Evolutionary conservation across 2,113 vertebrate species (phyloP).

Genomic region (Campylomormyrus numenius): DNA sequence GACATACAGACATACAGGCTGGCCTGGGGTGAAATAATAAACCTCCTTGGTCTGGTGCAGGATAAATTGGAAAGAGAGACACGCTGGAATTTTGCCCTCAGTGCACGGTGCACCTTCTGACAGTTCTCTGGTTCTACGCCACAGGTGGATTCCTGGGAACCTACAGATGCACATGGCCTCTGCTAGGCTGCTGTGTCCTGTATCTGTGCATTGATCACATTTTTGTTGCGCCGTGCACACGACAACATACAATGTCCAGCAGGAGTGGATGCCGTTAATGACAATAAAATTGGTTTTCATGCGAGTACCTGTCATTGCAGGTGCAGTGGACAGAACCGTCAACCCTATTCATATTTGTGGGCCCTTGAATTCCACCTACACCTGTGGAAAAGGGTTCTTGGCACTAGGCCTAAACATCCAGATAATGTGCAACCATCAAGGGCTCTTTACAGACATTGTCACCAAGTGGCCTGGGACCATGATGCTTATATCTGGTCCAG

Average conservation of each 20-base stretch:
- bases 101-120: not conserved
- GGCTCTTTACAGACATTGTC: not conserved
- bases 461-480: not conserved
- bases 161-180: not conserved
- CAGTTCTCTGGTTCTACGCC: not conserved
- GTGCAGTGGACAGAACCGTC: not conserved
- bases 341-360: not conserved
- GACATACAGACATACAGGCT: not conserved
- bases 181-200: not conserved
- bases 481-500: not conserved
- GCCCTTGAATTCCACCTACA: not conserved
- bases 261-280: not conserved
- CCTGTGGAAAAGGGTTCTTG: not conserved
- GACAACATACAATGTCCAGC: not conserved
- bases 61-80: not conserved
- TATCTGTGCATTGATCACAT: not conserved
- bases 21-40: not conserved
- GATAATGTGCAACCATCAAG: not conserved
- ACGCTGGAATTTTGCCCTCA: not conserved
- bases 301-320: not conserved
- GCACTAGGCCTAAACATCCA: not conserved
- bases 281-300: not conserved
- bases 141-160: not conserved
- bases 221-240: not conserved
- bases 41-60: not conserved